Conservation (phyloP, 2,797 vertebrate species). For the Tapirus indicus region DNA sequence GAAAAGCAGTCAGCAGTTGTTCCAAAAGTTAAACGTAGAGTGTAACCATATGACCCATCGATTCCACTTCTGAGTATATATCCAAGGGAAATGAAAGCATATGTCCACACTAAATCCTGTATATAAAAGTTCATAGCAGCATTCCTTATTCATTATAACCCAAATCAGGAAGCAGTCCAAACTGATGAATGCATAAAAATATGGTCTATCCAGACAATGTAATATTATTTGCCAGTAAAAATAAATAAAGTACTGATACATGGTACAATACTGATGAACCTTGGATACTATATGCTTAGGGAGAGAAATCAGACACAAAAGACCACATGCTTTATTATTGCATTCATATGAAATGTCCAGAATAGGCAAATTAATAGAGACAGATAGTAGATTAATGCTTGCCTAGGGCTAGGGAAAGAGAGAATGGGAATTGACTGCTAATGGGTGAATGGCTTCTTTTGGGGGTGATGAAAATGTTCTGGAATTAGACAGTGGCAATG, state of each 20-base stretch:
- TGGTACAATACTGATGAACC: not conserved
- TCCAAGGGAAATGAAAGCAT: not conserved
- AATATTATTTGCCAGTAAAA: not conserved
- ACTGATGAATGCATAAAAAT: not conserved
- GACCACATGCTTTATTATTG: not conserved
- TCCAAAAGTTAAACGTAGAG: not conserved
- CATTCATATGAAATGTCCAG: not conserved
- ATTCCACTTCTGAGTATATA: not conserved
- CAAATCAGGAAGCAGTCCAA: not conserved
- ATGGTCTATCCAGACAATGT: not conserved
- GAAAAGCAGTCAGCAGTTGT: not conserved
- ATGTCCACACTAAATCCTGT: not conserved
- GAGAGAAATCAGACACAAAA: not conserved
- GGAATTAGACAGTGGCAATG: not conserved
- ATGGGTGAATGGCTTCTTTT: not conserved
- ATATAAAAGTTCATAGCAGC: not conserved
- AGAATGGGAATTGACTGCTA: not conserved
- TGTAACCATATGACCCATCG: not conserved
- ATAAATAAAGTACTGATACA: not conserved
- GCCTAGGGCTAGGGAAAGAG: not conserved
- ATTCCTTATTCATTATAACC: not conserved
- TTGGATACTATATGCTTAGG: not conserved
- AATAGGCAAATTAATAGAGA: not conserved
- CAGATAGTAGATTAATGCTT: not conserved
- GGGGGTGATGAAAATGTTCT: not conserved